Conservation (phyloP, 2,113 vertebrate species). For the Pantherophis guttatus region DNA sequence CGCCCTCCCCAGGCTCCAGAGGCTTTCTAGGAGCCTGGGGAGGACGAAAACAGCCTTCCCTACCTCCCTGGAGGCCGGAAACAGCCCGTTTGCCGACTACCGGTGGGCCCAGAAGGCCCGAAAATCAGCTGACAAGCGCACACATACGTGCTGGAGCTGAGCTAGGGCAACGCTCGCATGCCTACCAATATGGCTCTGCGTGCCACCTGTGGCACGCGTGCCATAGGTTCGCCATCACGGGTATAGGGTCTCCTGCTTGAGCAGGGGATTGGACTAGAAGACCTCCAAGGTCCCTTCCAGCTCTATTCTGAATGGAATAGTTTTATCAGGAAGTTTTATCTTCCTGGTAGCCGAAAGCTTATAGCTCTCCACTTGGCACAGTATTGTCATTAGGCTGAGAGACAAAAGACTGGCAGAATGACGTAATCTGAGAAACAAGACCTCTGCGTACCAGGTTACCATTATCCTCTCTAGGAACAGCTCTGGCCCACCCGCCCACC, state of each 20-base stretch:
- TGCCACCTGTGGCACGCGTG: no score
- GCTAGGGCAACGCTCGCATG: no score
- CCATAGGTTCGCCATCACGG: no score
- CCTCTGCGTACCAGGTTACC: constrained; percentile 45
- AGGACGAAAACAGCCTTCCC: no score
- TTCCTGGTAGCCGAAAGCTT: constrained; percentile 30
- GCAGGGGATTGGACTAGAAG: background rate
- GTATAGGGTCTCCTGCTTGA: background rate
- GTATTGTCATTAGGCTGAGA: constrained; percentile 32
- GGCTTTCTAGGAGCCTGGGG: no score
- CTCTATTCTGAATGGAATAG: background rate
- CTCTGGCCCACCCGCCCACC: constrained; percentile 49
- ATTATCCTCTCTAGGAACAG: constrained; percentile 43
- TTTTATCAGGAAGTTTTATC: constrained; percentile 18
- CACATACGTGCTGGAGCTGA: no score
- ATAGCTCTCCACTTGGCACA: constrained; percentile 36
- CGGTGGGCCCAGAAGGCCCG: no score
- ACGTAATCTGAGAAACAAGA: constrained; percentile 43
- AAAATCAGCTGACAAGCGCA: no score
- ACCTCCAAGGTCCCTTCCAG: background rate
- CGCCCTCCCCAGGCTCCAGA: no score
- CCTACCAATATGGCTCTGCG: no score
- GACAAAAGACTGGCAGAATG: constrained; percentile 21
- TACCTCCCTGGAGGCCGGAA: no score
- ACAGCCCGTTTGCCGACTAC: no score